Conservation (phyloP, 2,888 invertebrate genomes). For the Sarcophaga variegata region DNA sequence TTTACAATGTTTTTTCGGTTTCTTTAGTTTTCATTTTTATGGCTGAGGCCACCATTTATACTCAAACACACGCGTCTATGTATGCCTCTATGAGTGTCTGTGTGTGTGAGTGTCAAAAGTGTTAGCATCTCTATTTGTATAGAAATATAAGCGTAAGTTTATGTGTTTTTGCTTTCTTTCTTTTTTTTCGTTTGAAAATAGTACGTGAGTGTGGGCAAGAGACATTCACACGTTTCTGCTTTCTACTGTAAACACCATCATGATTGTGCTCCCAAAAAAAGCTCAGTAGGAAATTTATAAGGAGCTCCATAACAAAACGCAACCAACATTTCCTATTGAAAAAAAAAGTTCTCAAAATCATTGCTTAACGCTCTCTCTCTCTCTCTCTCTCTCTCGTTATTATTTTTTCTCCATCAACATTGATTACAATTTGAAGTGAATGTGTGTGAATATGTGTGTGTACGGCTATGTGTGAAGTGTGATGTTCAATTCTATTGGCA, state of each 20-base stretch:
- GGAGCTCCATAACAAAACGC: too few relatives aligned
- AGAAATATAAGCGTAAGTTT: background rate
- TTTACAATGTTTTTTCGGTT: slow-evolving; percentile 32
- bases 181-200: background rate
- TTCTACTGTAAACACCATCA: slow-evolving; percentile 49
- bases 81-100: background rate
- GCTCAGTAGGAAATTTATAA: slow-evolving; percentile 49
- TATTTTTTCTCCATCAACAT: slow-evolving; percentile 10
- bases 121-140: slow-evolving; percentile 17
- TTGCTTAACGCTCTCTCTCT: background rate
- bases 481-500: slow-evolving; percentile 49
- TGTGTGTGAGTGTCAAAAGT: slow-evolving; percentile 17
- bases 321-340: slow-evolving; percentile 14
- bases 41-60: background rate
- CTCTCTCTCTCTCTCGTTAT: background rate
- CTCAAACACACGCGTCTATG: background rate
- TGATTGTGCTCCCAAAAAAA: slow-evolving; percentile 22
- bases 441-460: background rate
- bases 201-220: slow-evolving; percentile 52
- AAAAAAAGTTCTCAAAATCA: too few relatives aligned
- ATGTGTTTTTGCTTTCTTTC: slow-evolving; percentile 1
- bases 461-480: background rate
- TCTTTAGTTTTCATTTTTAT: slow-evolving; percentile 5
- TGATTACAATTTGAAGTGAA: slow-evolving; percentile 39
- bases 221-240: slow-evolving; percentile 56